Conservation (phyloP, 2,888 invertebrate genomes). For the Lochmaea capreae region DNA sequence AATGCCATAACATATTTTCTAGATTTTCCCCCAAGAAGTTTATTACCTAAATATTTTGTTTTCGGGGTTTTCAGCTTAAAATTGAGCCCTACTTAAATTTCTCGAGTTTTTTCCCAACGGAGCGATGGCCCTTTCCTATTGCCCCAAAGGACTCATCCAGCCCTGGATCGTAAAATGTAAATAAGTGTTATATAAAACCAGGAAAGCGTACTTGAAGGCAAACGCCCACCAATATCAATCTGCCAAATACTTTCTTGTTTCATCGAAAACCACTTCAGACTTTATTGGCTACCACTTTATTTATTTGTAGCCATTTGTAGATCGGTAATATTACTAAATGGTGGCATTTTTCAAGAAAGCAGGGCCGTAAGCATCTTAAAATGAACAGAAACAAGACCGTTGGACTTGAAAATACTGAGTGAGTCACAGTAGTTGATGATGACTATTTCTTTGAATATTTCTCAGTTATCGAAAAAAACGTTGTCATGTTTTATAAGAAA, state of each 20-base stretch:
- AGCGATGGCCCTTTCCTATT: constrained; percentile 25
- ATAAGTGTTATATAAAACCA: constrained; percentile 49
- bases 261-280: constrained; percentile 41
- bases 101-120: constrained; percentile 32
- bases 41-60: constrained; percentile 29
- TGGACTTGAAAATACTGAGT: background rate
- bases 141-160: constrained; percentile 46
- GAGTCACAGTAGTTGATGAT: too few relatives aligned
- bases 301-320: constrained; percentile 38
- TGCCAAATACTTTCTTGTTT: constrained; percentile 45
- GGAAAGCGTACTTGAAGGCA: constrained; percentile 33
- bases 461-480: too few relatives aligned
- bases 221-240: constrained; percentile 46
- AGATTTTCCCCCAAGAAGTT: constrained; percentile 25
- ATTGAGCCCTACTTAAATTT: constrained; percentile 34
- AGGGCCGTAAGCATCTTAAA: background rate
- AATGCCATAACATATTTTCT: constrained; percentile 26
- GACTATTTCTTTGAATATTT: too few relatives aligned
- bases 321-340: background rate
- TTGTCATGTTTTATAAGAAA: too few relatives aligned
- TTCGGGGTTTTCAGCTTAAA: constrained; percentile 19
- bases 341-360: background rate
- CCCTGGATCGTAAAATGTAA: constrained; percentile 51
- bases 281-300: constrained; percentile 41
- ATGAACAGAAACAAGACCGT: background rate